A percentile compares a stretch with the other conserved stretches of the same genome.
phyloP scores from a whole-genome alignment of 1,140 invertebrate genomes.

The Pogonus chalceus region DNA sequence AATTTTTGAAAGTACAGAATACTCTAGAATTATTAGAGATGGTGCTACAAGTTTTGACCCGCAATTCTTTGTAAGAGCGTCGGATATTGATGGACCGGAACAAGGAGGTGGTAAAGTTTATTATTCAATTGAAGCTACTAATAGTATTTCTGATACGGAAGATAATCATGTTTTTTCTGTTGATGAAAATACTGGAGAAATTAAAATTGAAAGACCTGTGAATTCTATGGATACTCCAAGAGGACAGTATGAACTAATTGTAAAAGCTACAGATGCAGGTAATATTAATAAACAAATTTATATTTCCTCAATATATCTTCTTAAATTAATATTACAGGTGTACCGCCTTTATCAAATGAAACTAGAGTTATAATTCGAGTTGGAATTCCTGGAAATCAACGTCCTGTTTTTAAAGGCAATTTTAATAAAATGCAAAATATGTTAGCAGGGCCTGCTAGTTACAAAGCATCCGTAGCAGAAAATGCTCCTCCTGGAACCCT shows the following conservation, averaged over 20 bases:
- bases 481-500: constrained; percentile 56
- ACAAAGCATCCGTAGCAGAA: constrained; percentile 59
- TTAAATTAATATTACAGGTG: constrained; percentile 27
- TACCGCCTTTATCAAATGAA: constrained; percentile 53
- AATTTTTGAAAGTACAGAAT: constrained; percentile 58
- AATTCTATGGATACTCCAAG: constrained; percentile 60
- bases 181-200: constrained; percentile 57
- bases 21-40: constrained; percentile 62
- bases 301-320: not conserved
- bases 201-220: constrained; percentile 50
- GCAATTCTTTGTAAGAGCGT: constrained; percentile 61
- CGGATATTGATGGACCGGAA: constrained; percentile 55
- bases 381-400: constrained; percentile 65
- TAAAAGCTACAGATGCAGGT: constrained; percentile 64
- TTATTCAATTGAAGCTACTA: constrained; percentile 58
- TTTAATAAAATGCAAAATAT: constrained; percentile 33
- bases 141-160: constrained; percentile 46
- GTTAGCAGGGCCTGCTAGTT: constrained; percentile 23
- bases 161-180: constrained; percentile 46
- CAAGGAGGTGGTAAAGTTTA: constrained; percentile 56
- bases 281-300: constrained; percentile 14
- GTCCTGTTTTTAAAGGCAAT: constrained; percentile 63
- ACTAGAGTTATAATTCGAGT: constrained; percentile 56
- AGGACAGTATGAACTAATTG: constrained; percentile 57
- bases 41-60: constrained; percentile 62